Evolutionary conservation across 2,797 vertebrate genomes (phyloP), one percentile per base, ranked within the genome.

Genomic region (Microcaecilia unicolor): DNA sequence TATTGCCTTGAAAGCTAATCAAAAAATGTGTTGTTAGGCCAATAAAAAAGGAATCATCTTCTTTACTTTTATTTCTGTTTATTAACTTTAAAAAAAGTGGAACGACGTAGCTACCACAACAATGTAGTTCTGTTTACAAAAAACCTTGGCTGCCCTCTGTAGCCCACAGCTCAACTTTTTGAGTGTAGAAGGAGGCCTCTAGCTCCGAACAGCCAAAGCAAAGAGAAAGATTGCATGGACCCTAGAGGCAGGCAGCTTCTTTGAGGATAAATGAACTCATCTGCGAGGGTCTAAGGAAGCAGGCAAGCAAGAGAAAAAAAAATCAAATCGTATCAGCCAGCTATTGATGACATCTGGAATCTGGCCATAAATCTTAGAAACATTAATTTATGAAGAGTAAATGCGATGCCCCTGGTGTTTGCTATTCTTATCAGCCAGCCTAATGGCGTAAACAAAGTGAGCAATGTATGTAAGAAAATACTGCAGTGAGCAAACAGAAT

Each of bases 321-420:
- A 15, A 2, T 2, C 1, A 17, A 1, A 3, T 2, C 2, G n/a
- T 13, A 30, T 6, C 12, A 19, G 14, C 16, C 31, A 8, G 28
- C 20, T 22, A 18, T 46, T 24, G 7, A 6, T 2, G 0, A 5
- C 9, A 1, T 1, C 15, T 22, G 22, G 44, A 47, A 4, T 9
- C 18, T 2, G 1, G 22, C 41, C 43, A 47, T 26, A 46, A 51
- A 42, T 7, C 8, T 43, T 35, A 44, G 21, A 15, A 10, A 16
- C 34, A 22, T 19, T 41, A 34, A 34, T 18, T 30, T 37, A 48
- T 34, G 46, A 58, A 31, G 1, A 34, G 15, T 24, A 66, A 47
- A 53, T 3, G 8, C 6, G 21, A 7, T 2, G 1, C 28, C 32
- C 28, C 12, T 28, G 28, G 25, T 41, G 36, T 1, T 59, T 56